Evolutionary conservation across 2,888 invertebrate genomes (phyloP).

Genomic region (Tubulanus polymorphus): DNA sequence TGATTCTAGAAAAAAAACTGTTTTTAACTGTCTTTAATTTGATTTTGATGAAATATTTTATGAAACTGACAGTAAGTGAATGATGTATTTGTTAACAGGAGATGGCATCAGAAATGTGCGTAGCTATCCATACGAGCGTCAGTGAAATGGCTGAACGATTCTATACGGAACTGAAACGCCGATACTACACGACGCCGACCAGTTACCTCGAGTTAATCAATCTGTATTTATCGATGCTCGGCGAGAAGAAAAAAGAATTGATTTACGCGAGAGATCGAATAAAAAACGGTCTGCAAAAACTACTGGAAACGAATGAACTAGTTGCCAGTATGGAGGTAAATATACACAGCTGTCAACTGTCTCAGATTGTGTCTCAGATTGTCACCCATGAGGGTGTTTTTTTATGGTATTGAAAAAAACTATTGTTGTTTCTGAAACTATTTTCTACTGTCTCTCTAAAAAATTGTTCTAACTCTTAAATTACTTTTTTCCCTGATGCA

Average conservation of each 20-base stretch:
- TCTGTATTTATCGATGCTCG: conserved; percentile 68
- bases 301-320: conserved; percentile 74
- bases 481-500: too few species aligned
- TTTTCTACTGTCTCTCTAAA: too few species aligned
- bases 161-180: conserved; percentile 76
- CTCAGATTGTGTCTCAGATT: too few species aligned
- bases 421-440: too few species aligned
- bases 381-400: too few species aligned
- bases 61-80: too few species aligned
- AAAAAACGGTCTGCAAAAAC: conserved; percentile 61
- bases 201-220: conserved; percentile 83
- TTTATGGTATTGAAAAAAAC: too few species aligned
- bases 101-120: conserved; percentile 64
- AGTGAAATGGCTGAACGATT: conserved; percentile 72
- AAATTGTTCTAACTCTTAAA: too few species aligned
- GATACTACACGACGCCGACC: conserved; percentile 88
- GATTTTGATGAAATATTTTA: neutral
- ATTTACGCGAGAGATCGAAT: conserved; percentile 47
- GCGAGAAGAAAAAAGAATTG: conserved; percentile 63
- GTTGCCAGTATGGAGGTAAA: conserved; percentile 85
- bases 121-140: conserved; percentile 72
- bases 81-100: conserved; percentile 25
- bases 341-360: too few species aligned
- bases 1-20: neutral
- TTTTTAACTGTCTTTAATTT: neutral